A percentile compares a stretch with the other conserved stretches of the same genome.
These are phyloP conservation scores for Epistrophe eligans DNA, from an alignment of 2,888 invertebrate species.

Conservation along the genomic window DNA sequence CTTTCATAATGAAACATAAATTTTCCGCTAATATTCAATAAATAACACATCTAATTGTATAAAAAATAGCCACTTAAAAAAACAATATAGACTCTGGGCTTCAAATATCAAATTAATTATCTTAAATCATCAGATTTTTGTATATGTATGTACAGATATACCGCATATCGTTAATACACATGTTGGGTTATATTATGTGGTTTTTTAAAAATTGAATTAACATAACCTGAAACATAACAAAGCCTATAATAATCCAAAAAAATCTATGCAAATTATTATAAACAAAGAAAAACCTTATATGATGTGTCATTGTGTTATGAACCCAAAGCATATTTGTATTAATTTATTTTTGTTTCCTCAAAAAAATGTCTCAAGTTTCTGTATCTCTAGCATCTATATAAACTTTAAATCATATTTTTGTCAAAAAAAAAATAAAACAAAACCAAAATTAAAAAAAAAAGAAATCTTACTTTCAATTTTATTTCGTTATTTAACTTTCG, in stretches of 20 bases:
- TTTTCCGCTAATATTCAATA: conserved; percentile 41
- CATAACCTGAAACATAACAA: conserved; percentile 32
- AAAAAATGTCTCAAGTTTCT: neutral
- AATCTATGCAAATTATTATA: conserved; percentile 44
- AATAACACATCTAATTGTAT: conserved; percentile 26
- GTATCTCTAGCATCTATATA: neutral
- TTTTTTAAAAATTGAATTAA: conserved; percentile 36
- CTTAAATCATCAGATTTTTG: conserved; percentile 37
- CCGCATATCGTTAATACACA: conserved; percentile 5
- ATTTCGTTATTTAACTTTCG: conserved; percentile 58
- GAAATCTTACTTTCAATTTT: conserved; percentile 62
- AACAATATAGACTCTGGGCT: neutral
- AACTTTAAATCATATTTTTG: conserved; percentile 1
- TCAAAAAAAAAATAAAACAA: neutral
- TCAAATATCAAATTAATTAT: conserved; percentile 7
- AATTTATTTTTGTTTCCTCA: conserved; percentile 12
- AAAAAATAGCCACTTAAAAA: conserved; percentile 25
- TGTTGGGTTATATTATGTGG: conserved; percentile 25
- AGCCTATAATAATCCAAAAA: conserved; percentile 35
- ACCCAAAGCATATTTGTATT: conserved; percentile 12
- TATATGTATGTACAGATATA: neutral
- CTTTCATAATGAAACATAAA: neutral
- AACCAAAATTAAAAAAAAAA: neutral
- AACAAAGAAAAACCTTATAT: conserved; percentile 28
- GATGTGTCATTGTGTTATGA: neutral